phyloP scores from a whole-genome alignment of 2,888 invertebrate genomes.

The Phragmatobia fuliginosa region DNA sequence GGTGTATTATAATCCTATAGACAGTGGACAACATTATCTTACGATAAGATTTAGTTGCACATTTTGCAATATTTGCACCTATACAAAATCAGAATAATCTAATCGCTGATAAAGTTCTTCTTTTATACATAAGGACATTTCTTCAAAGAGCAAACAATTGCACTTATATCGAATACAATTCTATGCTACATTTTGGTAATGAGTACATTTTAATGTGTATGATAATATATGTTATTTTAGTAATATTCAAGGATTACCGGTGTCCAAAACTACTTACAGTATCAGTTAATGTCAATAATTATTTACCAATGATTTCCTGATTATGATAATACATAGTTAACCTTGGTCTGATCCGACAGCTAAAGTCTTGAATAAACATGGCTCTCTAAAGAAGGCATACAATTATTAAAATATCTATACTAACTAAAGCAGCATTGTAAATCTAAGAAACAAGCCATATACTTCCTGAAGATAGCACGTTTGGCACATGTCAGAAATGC shows the following conservation, averaged over 20 bases:
- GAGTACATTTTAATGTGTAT: not conserved
- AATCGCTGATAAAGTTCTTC: not conserved
- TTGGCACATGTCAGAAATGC: not conserved
- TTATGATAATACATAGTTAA: not conserved
- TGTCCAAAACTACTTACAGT: not conserved
- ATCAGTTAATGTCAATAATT: not conserved
- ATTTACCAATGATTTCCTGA: too few relatives aligned
- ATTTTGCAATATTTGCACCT: not conserved
- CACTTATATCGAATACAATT: not conserved
- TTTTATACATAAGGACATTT: not conserved
- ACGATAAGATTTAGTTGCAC: not conserved
- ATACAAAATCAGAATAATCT: not conserved
- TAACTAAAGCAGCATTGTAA: not conserved
- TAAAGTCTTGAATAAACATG: too few relatives aligned
- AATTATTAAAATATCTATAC: too few relatives aligned
- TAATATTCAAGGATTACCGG: not conserved
- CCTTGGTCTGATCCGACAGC: not conserved
- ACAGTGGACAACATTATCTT: not conserved
- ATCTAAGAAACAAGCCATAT: too few relatives aligned
- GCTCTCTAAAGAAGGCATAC: too few relatives aligned
- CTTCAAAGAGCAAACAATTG: not conserved
- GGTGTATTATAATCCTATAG: not conserved
- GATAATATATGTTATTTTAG: not conserved
- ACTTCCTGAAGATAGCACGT: not conserved
- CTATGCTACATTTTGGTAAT: not conserved